Evolutionary conservation across 2,888 invertebrate genomes (phyloP), one percentile per base, ranked within the genome.

Genomic region (Carcina quercana): DNA sequence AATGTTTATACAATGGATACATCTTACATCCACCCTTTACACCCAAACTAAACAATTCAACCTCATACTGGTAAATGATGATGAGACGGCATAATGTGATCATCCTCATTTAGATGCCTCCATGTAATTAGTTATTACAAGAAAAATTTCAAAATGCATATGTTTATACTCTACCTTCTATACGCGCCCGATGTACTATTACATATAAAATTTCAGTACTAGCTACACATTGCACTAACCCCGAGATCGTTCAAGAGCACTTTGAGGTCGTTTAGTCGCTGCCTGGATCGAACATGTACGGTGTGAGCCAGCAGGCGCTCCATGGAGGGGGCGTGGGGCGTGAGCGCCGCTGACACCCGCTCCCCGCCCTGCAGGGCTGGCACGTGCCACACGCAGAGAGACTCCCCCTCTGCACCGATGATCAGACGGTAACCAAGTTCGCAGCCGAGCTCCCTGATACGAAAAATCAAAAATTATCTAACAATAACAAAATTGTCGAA

Each of bases 221-320:
- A n/a, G n/a, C 17, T 7, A 17, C 15, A 24, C 12, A 12, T 1
- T 5, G 13, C 15, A 29, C 8, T 53, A 65, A 84, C 84, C 55
- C 85, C 78, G 63, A 92, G 85, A 19, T 87, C 87, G 50, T 90
- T 89, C 29, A 94, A 74, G 55, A 93, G 88, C 42, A 92, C 89
- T 65, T 92, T 93, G 17, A 96, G 87, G 59, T 96, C 95, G 21
- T 88, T 88, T 8, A 97, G 84, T 25, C 97, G 87, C 43, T 93
- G 92, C 32, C 94, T 88, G 0, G 96, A 95, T 46, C 98, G 87
- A 34, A 97, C 93, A 61, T 98, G 97, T 47, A 98, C 96, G 0
- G 97, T 97, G 64, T 97, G 96, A 4, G 97, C 96, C 20, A 98
- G 85, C 31, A 98, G 84, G 20, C 96, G 90, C 80, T 98, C 98